phyloP scores from a whole-genome alignment of 2,797 vertebrate species.

The Sorex maritimensis region DNA sequence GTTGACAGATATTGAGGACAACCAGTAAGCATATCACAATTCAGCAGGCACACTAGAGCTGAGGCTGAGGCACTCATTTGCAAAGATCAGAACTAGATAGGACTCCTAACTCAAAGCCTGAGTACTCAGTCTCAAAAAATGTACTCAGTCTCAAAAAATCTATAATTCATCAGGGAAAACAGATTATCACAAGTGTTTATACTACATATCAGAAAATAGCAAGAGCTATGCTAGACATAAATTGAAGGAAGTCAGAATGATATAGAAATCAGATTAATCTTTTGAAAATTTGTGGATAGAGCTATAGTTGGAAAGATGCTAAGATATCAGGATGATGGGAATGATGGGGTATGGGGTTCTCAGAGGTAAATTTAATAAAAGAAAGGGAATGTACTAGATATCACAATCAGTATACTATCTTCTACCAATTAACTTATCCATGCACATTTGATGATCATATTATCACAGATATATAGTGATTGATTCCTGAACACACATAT shows the following conservation, averaged over 20 bases:
- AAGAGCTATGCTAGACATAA: background rate
- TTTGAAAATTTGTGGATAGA: background rate
- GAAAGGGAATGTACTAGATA: background rate
- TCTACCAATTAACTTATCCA: background rate
- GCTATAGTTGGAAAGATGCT: background rate
- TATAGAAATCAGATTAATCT: background rate
- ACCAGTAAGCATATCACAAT: no score
- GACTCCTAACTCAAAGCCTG: constrained; percentile 13
- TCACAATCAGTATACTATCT: background rate
- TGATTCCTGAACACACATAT: background rate
- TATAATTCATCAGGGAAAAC: background rate
- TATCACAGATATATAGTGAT: background rate
- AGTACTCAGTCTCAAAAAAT: background rate
- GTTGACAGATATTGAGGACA: no score
- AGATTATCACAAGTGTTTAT: constrained; percentile 30
- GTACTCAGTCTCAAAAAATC: background rate
- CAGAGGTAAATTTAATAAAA: background rate
- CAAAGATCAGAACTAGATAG: background rate
- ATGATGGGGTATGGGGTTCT: background rate
- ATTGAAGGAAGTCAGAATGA: background rate
- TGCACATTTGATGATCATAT: background rate
- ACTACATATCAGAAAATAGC: background rate
- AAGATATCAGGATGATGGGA: background rate
- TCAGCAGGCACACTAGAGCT: no score
- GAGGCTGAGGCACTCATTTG: background rate